These are phyloP conservation scores for Sesia bembeciformis DNA, from an alignment of 2,888 invertebrate genomes.

Conservation along the genomic window DNA sequence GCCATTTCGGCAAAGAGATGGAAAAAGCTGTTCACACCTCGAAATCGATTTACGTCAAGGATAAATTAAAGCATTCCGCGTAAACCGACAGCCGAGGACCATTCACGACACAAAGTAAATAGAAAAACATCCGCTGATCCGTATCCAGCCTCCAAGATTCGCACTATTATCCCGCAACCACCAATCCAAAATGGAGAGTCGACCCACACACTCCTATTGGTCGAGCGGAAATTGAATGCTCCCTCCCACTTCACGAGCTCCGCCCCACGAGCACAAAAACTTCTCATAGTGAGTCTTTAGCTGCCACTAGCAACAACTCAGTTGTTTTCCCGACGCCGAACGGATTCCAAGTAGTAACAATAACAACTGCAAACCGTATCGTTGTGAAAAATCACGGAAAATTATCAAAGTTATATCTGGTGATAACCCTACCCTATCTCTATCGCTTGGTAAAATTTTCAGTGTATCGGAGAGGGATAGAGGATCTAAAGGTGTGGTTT, in stretches of 20 bases:
- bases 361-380: constrained; percentile 11
- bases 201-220: constrained; percentile 34
- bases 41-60: constrained; percentile 60
- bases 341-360: constrained; percentile 24
- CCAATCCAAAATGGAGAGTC: constrained; percentile 51
- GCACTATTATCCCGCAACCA: constrained; percentile 59
- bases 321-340: constrained; percentile 34
- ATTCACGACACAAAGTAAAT: constrained; percentile 54
- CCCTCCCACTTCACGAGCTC: constrained; percentile 67
- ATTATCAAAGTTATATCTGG: constrained; percentile 18
- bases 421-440: constrained; percentile 40
- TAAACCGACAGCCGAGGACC: constrained; percentile 40
- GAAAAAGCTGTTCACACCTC: constrained; percentile 45
- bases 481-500: constrained; percentile 42
- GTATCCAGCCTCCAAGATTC: constrained; percentile 69
- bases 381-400: constrained; percentile 20
- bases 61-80: constrained; percentile 55
- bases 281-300: constrained; percentile 36
- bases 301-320: constrained; percentile 38
- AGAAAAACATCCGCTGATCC: constrained; percentile 45
- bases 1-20: constrained; percentile 16
- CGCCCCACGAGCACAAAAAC: constrained; percentile 58
- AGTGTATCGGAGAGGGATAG: constrained; percentile 40
- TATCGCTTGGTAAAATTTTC: constrained; percentile 15
- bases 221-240: constrained; percentile 9